Conservation (phyloP, 2,113 vertebrate species). For the Antigone vipio region DNA sequence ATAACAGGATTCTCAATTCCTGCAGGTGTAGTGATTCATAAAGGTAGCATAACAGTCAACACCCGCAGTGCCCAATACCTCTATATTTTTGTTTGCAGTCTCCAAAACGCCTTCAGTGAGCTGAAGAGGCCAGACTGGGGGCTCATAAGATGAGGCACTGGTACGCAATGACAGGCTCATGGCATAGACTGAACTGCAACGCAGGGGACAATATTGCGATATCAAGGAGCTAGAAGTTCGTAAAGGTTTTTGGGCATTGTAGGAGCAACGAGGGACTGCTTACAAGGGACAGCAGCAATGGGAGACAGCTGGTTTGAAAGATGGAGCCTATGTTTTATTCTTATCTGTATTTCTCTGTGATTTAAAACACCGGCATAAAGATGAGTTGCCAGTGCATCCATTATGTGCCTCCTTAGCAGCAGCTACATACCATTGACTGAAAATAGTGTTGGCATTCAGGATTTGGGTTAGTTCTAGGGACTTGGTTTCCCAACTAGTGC, state of each 20-base stretch:
- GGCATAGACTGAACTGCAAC: not conserved
- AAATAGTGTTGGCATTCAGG: constrained; percentile 7
- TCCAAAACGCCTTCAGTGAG: not conserved
- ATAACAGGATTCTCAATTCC: not conserved
- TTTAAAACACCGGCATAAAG: constrained; percentile 5
- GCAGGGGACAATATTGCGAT: not conserved
- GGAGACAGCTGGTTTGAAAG: not conserved
- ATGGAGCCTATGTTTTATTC: not conserved
- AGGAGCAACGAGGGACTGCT: not conserved
- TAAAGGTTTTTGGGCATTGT: not conserved
- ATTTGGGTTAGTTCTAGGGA: not conserved
- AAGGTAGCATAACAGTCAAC: not conserved
- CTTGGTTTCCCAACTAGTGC: not conserved
- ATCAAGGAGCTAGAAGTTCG: not conserved
- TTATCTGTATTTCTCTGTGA: not conserved
- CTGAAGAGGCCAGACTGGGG: not conserved
- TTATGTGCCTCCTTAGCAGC: not conserved
- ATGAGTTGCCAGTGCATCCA: not conserved
- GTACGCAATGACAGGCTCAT: not conserved
- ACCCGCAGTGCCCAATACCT: not conserved
- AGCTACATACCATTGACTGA: not conserved
- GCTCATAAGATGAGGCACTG: not conserved
- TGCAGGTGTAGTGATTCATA: not conserved
- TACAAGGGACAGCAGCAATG: not conserved
- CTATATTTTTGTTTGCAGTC: not conserved